phyloP scores from a whole-genome alignment of 92 coral and sea anemone species.

The Zoanthus sansibaricus region DNA sequence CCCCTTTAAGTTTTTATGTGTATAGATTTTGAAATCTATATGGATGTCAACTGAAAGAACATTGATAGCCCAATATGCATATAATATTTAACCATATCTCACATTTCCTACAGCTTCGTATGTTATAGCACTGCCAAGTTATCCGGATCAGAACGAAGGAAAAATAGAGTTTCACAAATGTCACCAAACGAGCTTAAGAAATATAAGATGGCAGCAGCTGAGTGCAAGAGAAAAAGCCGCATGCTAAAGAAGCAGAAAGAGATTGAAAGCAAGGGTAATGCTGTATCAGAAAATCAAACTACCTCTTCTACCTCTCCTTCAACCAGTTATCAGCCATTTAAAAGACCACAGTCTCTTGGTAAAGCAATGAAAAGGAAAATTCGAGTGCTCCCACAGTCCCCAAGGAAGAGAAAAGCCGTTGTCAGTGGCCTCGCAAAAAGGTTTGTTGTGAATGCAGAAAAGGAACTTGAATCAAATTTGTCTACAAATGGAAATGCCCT shows the following conservation, averaged over 20 bases:
- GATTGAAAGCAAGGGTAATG: constrained; percentile 20
- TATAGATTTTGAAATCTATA: constrained; percentile 6
- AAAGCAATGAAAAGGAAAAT: constrained; percentile 58
- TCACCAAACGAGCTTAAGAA: constrained; percentile 44
- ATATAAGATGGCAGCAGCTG: constrained; percentile 54
- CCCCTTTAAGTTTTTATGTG: constrained; percentile 22
- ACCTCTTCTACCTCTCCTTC: constrained; percentile 43
- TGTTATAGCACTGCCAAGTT: constrained; percentile 48
- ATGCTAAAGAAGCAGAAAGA: constrained; percentile 54
- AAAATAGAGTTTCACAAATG: constrained; percentile 52
- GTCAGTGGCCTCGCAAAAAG: constrained; percentile 56
- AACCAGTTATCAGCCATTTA: constrained; percentile 46
- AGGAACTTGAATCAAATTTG: constrained; percentile 30
- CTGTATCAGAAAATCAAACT: constrained; percentile 13
- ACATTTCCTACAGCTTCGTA: constrained; percentile 24
- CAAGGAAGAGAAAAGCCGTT: constrained; percentile 59
- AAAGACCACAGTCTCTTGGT: constrained; percentile 25
- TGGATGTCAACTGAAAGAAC: constrained; percentile 23
- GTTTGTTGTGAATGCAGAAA: constrained; percentile 39
- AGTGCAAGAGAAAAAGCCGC: constrained; percentile 50
- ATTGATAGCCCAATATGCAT: constrained; percentile 29
- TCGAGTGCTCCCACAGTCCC: constrained; percentile 56
- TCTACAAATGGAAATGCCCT: constrained; percentile 48
- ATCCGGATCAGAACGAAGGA: constrained; percentile 54
- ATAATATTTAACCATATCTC: constrained; percentile 17